A percentile compares a stretch with the other conserved stretches of the same genome.
phyloP scores from a whole-genome alignment of 1,140 invertebrate genomes.

The Leptopilina boulardi region DNA sequence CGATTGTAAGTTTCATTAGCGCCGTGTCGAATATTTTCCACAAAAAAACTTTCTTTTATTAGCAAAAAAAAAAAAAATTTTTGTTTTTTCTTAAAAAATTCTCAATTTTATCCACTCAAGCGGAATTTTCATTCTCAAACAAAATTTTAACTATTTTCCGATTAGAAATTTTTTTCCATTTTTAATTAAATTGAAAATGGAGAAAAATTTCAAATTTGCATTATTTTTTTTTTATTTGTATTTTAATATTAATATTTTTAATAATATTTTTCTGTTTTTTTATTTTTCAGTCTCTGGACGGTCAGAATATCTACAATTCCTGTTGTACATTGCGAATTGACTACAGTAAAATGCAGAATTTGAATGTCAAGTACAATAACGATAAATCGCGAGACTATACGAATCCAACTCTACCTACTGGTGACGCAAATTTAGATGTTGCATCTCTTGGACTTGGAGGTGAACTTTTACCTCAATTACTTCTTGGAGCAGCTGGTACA shows the following conservation, averaged over 20 bases:
- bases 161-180: too few relatives aligned
- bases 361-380: conserved; percentile 99
- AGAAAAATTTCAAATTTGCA: too few relatives aligned
- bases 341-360: conserved; percentile 97
- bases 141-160: too few relatives aligned
- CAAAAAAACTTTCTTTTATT: not conserved
- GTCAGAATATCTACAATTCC: conserved; percentile 99
- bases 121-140: too few relatives aligned
- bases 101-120: too few relatives aligned
- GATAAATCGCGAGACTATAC: conserved; percentile 99
- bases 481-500: conserved; percentile 82
- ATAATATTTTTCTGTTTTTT: conserved; percentile 25
- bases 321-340: conserved; percentile 99
- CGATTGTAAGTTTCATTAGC: conserved; percentile 43
- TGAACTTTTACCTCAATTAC: conserved; percentile 80
- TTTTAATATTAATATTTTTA: too few relatives aligned
- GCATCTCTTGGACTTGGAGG: conserved; percentile 79
- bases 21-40: conserved; percentile 26
- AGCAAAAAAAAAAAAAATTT: not conserved
- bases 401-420: conserved; percentile 96
- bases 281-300: conserved; percentile 89
- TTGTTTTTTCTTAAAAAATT: too few relatives aligned
- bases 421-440: conserved; percentile 85
- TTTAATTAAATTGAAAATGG: too few relatives aligned
- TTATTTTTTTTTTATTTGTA: too few relatives aligned